phyloP scores from a whole-genome alignment of 2,113 vertebrate species.

The Naja naja region DNA sequence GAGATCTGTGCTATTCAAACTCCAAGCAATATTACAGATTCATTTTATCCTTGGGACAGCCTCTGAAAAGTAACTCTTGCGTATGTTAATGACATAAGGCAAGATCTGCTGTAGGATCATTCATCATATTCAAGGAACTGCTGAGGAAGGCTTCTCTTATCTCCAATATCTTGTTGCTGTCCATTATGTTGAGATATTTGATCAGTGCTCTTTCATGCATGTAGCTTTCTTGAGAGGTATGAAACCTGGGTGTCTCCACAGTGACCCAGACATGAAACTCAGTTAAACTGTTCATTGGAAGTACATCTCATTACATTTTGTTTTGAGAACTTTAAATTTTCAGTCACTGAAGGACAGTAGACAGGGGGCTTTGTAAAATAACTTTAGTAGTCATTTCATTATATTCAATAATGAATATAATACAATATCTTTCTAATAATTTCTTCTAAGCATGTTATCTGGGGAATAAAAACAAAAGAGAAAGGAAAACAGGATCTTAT shows the following conservation, averaged over 20 bases:
- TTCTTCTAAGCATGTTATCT: not conserved
- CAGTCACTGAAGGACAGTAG: not conserved
- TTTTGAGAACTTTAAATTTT: constrained; percentile 24
- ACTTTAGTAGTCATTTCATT: not conserved
- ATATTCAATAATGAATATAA: not conserved
- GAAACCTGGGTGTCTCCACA: not conserved
- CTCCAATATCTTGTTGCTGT: not conserved
- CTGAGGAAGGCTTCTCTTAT: constrained; percentile 33
- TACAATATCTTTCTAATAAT: not conserved
- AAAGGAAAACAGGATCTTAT: not conserved
- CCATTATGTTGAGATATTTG: constrained; percentile 14
- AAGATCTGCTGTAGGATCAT: constrained; percentile 39
- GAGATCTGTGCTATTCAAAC: constrained; percentile 44
- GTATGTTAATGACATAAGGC: constrained; percentile 56
- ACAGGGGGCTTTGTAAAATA: not conserved
- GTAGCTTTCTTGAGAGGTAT: not conserved
- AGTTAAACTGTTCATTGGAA: not conserved
- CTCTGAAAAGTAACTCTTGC: constrained; percentile 41
- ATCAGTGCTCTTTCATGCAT: not conserved
- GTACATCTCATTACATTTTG: not conserved
- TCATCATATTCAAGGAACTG: constrained; percentile 43
- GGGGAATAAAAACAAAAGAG: not conserved
- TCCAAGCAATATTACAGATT: constrained; percentile 38
- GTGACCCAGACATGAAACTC: constrained; percentile 6
- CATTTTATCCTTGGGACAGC: constrained; percentile 47